phyloP scores from a whole-genome alignment of 1,140 invertebrate genomes.

The Saccostrea cuccullata region DNA sequence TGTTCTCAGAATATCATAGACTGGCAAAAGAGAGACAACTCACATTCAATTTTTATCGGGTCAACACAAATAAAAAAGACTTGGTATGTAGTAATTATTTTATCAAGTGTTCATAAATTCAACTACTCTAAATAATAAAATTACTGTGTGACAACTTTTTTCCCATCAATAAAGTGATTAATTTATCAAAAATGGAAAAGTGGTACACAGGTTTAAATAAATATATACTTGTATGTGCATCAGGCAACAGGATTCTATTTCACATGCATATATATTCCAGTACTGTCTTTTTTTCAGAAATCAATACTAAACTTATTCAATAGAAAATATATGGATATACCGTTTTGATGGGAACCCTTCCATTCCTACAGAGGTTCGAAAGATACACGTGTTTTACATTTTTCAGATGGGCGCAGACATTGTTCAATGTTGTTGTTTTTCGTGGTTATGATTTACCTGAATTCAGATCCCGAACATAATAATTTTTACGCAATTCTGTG shows the following conservation, averaged over 20 bases:
- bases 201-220: no score
- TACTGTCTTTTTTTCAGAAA: background rate
- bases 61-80: no score
- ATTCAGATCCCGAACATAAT: background rate
- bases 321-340: background rate
- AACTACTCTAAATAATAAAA: no score
- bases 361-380: background rate
- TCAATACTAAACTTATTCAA: background rate
- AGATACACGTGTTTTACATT: background rate
- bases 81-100: no score
- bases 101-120: no score
- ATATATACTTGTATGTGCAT: background rate
- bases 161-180: background rate
- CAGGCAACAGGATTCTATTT: background rate
- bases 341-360: background rate
- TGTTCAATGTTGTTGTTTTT: background rate
- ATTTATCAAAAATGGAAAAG: background rate
- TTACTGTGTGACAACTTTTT: no score
- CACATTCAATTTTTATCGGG: no score
- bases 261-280: background rate
- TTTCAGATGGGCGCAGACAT: constrained; percentile 24
- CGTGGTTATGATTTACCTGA: background rate
- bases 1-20: no score
- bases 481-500: background rate
- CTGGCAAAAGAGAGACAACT: no score